These are phyloP conservation scores for Paedocypris sp. DNA, from an alignment of 2,113 vertebrate species.

Conservation along the genomic window DNA sequence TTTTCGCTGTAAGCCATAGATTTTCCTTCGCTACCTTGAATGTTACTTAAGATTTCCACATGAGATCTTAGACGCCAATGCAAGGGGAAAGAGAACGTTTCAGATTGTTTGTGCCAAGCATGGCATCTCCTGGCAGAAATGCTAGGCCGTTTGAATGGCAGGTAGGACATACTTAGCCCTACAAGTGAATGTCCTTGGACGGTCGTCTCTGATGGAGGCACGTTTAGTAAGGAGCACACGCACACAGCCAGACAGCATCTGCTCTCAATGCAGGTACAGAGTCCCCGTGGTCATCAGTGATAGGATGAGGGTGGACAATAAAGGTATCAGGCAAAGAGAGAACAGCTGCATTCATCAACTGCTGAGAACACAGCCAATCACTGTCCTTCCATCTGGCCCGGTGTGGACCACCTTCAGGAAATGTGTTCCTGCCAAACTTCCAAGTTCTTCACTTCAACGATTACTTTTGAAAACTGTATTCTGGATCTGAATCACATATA, in stretches of 20 bases:
- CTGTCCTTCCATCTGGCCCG: conserved; percentile 7
- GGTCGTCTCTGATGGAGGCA: neutral
- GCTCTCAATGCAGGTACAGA: conserved; percentile 21
- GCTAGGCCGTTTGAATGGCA: neutral
- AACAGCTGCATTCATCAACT: conserved; percentile 23
- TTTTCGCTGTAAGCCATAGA: neutral
- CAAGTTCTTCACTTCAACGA: neutral
- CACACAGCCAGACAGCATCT: conserved; percentile 28
- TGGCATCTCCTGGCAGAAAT: neutral
- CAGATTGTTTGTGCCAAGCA: neutral
- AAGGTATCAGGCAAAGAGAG: neutral
- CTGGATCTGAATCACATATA: too few relatives aligned
- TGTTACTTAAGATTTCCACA: too few relatives aligned
- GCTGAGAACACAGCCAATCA: conserved; percentile 15
- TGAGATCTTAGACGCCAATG: too few relatives aligned
- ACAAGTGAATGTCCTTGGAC: conserved; percentile 9
- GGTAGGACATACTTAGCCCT: neutral
- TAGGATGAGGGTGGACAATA: conserved; percentile 16
- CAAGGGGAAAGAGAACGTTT: neutral
- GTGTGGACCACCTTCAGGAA: neutral
- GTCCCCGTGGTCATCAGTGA: neutral
- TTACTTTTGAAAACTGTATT: too few relatives aligned
- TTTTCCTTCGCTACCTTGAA: neutral
- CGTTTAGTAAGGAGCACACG: conserved; percentile 22
- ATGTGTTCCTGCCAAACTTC: neutral